Conservation (phyloP, 1,140 invertebrate genomes). For the Leptopilina boulardi region DNA sequence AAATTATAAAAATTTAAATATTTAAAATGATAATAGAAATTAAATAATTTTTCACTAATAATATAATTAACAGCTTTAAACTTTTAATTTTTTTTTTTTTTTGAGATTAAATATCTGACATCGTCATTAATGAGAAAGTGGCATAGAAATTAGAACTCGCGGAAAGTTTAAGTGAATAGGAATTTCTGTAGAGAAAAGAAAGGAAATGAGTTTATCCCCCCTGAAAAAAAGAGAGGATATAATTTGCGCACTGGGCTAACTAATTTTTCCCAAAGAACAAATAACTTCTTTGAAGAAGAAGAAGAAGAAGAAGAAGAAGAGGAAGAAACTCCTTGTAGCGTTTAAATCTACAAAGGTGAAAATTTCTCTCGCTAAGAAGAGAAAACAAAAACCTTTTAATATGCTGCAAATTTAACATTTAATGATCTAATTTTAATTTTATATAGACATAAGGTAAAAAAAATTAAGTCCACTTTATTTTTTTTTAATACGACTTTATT, state of each 20-base stretch:
- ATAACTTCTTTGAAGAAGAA: conserved; percentile 20
- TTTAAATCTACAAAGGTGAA: background rate
- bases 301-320: too few species aligned
- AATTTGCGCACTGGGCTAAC: background rate
- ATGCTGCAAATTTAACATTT: background rate
- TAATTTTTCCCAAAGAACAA: conserved; percentile 12
- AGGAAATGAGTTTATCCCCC: background rate
- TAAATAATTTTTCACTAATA: too few species aligned
- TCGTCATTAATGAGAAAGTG: conserved; percentile 13
- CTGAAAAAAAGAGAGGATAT: conserved; percentile 5
- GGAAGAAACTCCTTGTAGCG: too few species aligned
- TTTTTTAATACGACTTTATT: background rate
- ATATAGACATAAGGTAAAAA: too few species aligned
- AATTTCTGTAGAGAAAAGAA: background rate
- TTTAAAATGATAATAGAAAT: too few species aligned
- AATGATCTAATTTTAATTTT: background rate
- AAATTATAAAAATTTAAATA: too few species aligned
- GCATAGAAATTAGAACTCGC: conserved; percentile 23
- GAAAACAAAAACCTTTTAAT: background rate
- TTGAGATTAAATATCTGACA: background rate
- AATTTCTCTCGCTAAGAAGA: background rate
- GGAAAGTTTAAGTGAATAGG: conserved; percentile 21
- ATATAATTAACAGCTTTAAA: too few species aligned
- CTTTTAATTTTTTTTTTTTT: background rate
- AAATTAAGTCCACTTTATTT: too few species aligned